Percentiles rank a stretch among this genome's conserved stretches.
These are phyloP conservation scores for Rhinatrema bivittatum DNA, from an alignment of 2,797 vertebrate genomes.

Conservation along the genomic window DNA sequence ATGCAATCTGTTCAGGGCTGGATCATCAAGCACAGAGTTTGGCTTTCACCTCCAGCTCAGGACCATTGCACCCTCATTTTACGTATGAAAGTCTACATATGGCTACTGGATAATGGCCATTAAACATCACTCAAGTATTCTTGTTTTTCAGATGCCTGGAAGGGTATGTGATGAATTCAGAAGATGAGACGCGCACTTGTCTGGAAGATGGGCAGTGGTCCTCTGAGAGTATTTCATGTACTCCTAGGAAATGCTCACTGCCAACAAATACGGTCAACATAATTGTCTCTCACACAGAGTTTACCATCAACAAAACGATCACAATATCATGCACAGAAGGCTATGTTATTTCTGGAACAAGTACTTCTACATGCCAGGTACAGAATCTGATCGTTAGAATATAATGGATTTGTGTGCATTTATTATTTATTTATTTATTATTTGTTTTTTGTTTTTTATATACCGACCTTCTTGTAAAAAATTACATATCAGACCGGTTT, in stretches of 20 bases:
- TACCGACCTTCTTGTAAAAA: too few species aligned
- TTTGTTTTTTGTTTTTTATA: too few species aligned
- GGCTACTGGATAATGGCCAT: too few species aligned
- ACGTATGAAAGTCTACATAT: too few species aligned
- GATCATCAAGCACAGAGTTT: too few species aligned
- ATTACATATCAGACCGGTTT: too few species aligned
- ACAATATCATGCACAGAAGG: slow-evolving; percentile 75
- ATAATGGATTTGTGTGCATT: not conserved
- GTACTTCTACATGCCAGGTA: slow-evolving; percentile 76
- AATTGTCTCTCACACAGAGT: slow-evolving; percentile 55
- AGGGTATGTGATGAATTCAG: slow-evolving; percentile 64
- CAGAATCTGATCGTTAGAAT: not conserved
- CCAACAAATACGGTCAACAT: slow-evolving; percentile 62
- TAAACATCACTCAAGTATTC: too few species aligned
- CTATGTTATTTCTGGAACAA: slow-evolving; percentile 68
- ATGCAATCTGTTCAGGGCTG: too few species aligned
- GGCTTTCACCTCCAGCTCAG: too few species aligned
- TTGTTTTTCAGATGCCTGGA: slow-evolving; percentile 73
- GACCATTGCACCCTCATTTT: too few species aligned
- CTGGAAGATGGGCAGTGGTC: slow-evolving; percentile 81
- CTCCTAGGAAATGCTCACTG: slow-evolving; percentile 61
- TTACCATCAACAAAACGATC: slow-evolving; percentile 67
- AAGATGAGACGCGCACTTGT: slow-evolving; percentile 61
- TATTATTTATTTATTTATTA: too few species aligned
- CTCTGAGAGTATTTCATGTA: slow-evolving; percentile 70